These are phyloP conservation scores for Onthophagus taurus DNA, from an alignment of 1,140 invertebrate genomes.

Conservation along the genomic window DNA sequence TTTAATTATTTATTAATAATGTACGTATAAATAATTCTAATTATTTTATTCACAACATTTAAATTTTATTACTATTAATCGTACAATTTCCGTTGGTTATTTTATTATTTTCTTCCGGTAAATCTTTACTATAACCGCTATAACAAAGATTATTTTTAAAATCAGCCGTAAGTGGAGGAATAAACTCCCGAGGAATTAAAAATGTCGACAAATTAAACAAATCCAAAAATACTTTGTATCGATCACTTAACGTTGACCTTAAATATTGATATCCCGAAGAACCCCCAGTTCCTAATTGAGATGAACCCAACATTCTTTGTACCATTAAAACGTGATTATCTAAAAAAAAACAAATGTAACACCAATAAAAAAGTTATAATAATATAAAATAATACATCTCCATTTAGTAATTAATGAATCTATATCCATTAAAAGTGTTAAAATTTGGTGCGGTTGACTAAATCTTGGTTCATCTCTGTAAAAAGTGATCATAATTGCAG, in stretches of 20 bases:
- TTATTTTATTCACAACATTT: no score
- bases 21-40: no score
- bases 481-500: constrained; percentile 94
- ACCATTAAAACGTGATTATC: constrained; percentile 98
- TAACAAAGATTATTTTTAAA: constrained; percentile 9
- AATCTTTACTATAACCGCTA: neutral
- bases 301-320: constrained; percentile 98
- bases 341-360: constrained; percentile 41
- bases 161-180: constrained; percentile 68
- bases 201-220: constrained; percentile 96
- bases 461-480: constrained; percentile 95
- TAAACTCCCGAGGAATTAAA: constrained; percentile 81
- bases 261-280: constrained; percentile 98
- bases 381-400: constrained; percentile 72
- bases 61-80: no score
- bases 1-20: no score
- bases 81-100: neutral
- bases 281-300: constrained; percentile 92
- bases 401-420: constrained; percentile 98
- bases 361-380: neutral
- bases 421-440: constrained; percentile 92
- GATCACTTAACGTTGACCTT: constrained; percentile 93
- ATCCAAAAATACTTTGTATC: constrained; percentile 98
- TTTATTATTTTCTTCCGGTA: neutral
- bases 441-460: constrained; percentile 91